Evolutionary conservation across 2,113 vertebrate genomes (phyloP), one percentile per base, ranked within the genome.

Genomic region (Beaufortia kweichowensis): DNA sequence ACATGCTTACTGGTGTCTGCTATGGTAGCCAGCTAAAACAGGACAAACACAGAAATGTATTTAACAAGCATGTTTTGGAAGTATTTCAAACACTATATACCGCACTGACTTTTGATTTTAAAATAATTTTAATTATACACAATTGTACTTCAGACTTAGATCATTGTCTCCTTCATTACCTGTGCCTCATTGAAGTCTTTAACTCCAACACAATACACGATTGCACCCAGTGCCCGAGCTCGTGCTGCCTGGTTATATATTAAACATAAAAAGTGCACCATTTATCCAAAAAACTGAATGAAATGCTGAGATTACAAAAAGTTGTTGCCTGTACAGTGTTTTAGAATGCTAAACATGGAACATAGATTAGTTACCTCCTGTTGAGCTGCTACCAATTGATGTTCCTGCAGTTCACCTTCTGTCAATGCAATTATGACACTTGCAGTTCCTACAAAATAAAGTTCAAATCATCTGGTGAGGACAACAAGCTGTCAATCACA

Each of bases 381-480:
- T 48, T 94, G 89, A 19, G 95, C 91, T 0, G 85, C 80, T 29
- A 87, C 80, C 62, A 95, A 92, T 55, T 93, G 83, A 7, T 87
- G 79, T 0, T 92, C 89, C 4, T 92, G 88, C 55, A 97, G 39
- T 75, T 92, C 91, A 17, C 93, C 95, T 2, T 95, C 93, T 0
- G 94, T 94, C 75, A 94, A 79, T 3, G 93, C 91, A 41, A 98
- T 95, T 12, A 98, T 96, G 57, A 95, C 92, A 3, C 94, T 97
- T 3, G 94, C 94, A 0, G 92, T 89, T 60, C 93, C 89, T 93
- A 82, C 9, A 67, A 80, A 84, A 81, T 1, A 41, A 14, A 60
- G 4, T 15, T 11, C 17, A 23, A 70, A 60, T 23, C 6, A 15
- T 33, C 10, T 33, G 4, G 14, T 23, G n/a, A 21, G 31, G 11